Percentiles rank a stretch among this genome's conserved stretches.
These are phyloP conservation scores for Ariopsis seemanni DNA, from an alignment of 2,113 vertebrate genomes.

Conservation along the genomic window DNA sequence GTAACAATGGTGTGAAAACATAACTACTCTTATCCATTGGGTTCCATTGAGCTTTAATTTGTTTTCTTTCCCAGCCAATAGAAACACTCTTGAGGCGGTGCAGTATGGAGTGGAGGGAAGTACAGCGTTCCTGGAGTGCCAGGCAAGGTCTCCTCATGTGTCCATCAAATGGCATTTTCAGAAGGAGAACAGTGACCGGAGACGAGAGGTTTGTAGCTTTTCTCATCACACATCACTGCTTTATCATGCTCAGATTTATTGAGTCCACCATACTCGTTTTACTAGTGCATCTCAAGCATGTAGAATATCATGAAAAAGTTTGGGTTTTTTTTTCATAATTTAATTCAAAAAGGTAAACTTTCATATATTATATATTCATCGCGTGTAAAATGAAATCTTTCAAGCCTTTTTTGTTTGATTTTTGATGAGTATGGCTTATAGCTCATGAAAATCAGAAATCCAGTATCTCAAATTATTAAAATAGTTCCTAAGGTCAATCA, in stretches of 20 bases:
- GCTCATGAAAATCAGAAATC: no score
- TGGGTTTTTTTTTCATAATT: no score
- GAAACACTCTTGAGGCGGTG: conserved; percentile 84
- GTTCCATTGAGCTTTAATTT: neutral
- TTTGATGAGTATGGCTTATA: no score
- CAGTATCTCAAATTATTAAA: no score
- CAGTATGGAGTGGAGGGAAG: conserved; percentile 96
- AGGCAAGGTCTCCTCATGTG: conserved; percentile 91
- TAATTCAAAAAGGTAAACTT: no score
- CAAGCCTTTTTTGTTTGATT: no score
- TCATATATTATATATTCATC: no score
- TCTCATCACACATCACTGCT: neutral
- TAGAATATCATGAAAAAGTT: no score
- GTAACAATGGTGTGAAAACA: neutral
- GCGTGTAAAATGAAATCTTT: no score
- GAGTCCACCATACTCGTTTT: neutral
- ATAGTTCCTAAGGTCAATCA: no score
- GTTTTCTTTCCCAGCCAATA: conserved; percentile 78
- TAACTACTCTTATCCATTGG: neutral
- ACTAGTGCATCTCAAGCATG: no score
- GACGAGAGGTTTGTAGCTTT: conserved; percentile 83
- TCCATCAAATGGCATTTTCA: conserved; percentile 94
- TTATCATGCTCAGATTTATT: neutral
- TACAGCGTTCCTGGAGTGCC: conserved; percentile 93
- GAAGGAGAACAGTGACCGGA: conserved; percentile 91